Percentiles rank a stretch among this genome's conserved stretches.
These are phyloP conservation scores for Drosophila atroscutellata DNA, from an alignment of 2,888 invertebrate genomes.

Conservation along the genomic window DNA sequence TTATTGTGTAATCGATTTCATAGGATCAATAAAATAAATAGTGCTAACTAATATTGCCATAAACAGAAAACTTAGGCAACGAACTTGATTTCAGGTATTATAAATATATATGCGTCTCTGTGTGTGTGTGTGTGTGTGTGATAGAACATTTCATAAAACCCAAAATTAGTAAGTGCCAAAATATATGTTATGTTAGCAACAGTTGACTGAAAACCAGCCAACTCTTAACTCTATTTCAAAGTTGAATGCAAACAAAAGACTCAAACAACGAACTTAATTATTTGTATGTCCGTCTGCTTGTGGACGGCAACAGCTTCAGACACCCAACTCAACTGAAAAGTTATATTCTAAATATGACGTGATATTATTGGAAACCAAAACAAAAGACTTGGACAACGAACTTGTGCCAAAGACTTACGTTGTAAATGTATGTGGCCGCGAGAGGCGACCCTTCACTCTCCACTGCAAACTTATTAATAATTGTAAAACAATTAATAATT, in stretches of 20 bases:
- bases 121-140: not conserved
- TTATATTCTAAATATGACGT: conserved; percentile 1
- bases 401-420: conserved; percentile 13
- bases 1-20: not conserved
- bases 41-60: not conserved
- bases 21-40: not conserved
- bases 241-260: conserved; percentile 42
- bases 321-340: not conserved
- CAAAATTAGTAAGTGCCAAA: not conserved
- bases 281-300: too few species aligned
- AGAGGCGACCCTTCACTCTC: not conserved
- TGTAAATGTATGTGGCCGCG: not conserved
- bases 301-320: not conserved
- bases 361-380: not conserved
- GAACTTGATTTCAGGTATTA: conserved; percentile 6
- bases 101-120: not conserved
- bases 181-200: not conserved
- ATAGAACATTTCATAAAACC: not conserved
- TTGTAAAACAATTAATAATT: not conserved
- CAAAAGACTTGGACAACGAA: conserved; percentile 63
- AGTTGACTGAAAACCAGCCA: not conserved
- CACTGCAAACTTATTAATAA: not conserved
- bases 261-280: conserved; percentile 57
- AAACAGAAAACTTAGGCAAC: conserved; percentile 3
- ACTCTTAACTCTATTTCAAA: not conserved